A percentile compares a stretch with the other conserved stretches of the same genome.
Conservation (phyloP, 2,113 vertebrate genomes). For the Antechinus stuartii region DNA sequence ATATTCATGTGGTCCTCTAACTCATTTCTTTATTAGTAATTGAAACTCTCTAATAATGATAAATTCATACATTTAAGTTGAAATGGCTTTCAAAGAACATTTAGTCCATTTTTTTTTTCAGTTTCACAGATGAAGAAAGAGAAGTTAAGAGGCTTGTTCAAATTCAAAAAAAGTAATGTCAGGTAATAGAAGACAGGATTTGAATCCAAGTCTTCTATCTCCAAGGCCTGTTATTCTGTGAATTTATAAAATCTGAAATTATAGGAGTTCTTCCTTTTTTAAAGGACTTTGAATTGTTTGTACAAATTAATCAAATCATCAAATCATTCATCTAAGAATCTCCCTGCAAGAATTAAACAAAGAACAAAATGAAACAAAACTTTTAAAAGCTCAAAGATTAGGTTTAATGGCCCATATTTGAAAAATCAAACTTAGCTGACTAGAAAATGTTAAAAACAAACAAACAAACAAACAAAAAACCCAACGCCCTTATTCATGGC, state of each 20-base stretch:
- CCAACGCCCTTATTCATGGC: neutral
- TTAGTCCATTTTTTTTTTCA: neutral
- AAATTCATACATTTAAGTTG: neutral
- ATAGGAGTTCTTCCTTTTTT: neutral
- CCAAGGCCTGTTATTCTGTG: neutral
- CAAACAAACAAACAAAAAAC: too few species aligned
- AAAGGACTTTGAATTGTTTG: neutral
- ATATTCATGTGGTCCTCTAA: too few species aligned
- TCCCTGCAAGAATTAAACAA: neutral
- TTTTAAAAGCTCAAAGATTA: neutral
- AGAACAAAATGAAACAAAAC: neutral
- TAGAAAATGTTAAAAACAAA: neutral
- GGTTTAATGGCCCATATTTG: neutral
- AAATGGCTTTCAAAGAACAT: neutral
- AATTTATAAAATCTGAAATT: neutral
- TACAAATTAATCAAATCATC: neutral
- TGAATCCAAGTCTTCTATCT: neutral
- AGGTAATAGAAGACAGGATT: neutral
- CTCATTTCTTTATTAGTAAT: neutral
- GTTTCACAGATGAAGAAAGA: neutral
- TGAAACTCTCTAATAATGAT: neutral
- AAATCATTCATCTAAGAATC: neutral
- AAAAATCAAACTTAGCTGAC: neutral
- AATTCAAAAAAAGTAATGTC: neutral
- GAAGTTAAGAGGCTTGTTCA: neutral